Conservation (phyloP, 2,888 invertebrate genomes). For the Ophraella communa region DNA sequence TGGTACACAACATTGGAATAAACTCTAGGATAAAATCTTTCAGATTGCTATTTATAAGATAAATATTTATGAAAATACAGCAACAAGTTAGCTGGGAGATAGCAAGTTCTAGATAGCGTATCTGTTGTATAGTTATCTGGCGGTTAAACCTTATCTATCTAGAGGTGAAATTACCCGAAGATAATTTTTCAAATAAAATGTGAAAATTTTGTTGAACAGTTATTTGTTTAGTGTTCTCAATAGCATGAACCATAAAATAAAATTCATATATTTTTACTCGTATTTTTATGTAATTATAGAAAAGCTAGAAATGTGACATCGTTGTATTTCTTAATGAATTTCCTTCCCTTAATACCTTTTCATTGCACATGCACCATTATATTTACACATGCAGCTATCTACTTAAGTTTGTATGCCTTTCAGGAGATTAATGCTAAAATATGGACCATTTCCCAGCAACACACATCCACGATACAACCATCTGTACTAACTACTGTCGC, state of each 20-base stretch:
- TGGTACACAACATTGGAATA: too few relatives aligned
- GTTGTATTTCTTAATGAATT: slow-evolving; percentile 25
- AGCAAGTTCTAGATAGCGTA: too few relatives aligned
- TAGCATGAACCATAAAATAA: not conserved
- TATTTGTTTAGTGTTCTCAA: too few relatives aligned
- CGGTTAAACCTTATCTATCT: too few relatives aligned
- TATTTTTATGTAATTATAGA: not conserved
- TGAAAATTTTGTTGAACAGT: too few relatives aligned
- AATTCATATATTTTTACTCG: not conserved
- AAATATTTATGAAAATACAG: too few relatives aligned
- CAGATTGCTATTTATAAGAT: too few relatives aligned
- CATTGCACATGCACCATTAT: slow-evolving; percentile 36
- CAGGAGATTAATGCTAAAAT: slow-evolving; percentile 50
- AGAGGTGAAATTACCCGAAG: too few relatives aligned
- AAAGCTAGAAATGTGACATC: not conserved
- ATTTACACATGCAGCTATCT: slow-evolving; percentile 44
- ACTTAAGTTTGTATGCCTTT: slow-evolving; percentile 36
- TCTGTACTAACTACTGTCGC: slow-evolving; percentile 51
- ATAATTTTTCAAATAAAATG: too few relatives aligned
- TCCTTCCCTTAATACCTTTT: slow-evolving; percentile 25
- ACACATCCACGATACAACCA: slow-evolving; percentile 44
- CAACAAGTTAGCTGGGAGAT: too few relatives aligned
- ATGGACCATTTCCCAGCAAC: slow-evolving; percentile 50
- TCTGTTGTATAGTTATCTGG: too few relatives aligned
- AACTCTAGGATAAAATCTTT: too few relatives aligned